phyloP scores from a whole-genome alignment of 2,113 vertebrate genomes.

The Sylvietta virens region DNA sequence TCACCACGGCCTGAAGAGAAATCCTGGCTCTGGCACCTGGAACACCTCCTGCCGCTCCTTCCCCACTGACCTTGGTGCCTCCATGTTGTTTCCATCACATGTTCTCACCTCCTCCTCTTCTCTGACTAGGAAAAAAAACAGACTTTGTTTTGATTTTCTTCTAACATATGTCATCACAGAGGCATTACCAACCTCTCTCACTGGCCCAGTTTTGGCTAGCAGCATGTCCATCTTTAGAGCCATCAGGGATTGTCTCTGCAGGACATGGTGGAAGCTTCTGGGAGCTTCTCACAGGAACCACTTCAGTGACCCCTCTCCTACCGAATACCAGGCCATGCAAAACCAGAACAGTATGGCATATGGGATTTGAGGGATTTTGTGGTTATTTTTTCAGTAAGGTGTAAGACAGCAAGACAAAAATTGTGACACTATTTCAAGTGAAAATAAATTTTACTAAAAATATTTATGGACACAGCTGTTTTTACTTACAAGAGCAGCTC shows the following conservation, averaged over 20 bases:
- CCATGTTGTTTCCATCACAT: not conserved
- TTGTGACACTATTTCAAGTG: not conserved
- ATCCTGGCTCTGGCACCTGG: rapidly evolving
- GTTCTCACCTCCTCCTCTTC: not conserved
- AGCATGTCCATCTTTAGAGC: not conserved
- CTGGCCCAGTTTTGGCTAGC: not conserved
- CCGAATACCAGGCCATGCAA: not conserved
- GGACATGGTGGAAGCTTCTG: not conserved
- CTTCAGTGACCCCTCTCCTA: not conserved
- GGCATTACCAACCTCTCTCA: not conserved
- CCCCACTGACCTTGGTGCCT: not conserved
- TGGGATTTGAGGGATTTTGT: not conserved
- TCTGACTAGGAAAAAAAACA: not conserved
- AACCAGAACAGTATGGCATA: not conserved
- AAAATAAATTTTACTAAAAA: not conserved
- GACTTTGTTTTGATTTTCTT: not conserved
- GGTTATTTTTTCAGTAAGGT: not conserved
- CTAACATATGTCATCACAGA: not conserved
- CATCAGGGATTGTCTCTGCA: not conserved
- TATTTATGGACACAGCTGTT: not conserved
- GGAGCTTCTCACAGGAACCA: not conserved
- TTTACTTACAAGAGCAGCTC: not conserved
- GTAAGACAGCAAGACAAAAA: not conserved
- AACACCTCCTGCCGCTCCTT: not conserved
- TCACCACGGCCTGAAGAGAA: rapidly evolving